Evolutionary conservation across 2,797 vertebrate genomes (phyloP).

Genomic region (Cossypha caffra): DNA sequence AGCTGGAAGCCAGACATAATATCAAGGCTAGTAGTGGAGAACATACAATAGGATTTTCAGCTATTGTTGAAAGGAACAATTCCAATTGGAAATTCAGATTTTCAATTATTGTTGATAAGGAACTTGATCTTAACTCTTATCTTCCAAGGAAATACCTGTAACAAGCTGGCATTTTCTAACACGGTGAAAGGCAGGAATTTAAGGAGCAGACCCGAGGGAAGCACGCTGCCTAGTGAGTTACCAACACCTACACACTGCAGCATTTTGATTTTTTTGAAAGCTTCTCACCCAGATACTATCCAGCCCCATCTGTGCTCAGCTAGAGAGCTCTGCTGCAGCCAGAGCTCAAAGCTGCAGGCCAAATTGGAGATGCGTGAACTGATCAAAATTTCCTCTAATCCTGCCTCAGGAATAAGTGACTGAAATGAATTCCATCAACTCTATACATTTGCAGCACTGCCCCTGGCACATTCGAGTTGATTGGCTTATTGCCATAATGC

Average conservation of each 20-base stretch:
- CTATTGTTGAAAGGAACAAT: too few species aligned
- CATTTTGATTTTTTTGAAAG: conserved; percentile 38
- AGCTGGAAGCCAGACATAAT: neutral
- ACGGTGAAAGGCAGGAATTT: neutral
- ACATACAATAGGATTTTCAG: neutral
- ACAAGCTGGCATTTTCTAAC: neutral
- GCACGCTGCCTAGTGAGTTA: conserved; percentile 2
- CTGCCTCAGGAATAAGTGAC: conserved; percentile 37
- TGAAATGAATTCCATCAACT: conserved; percentile 57
- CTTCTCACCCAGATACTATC: conserved; percentile 39
- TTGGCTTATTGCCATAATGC: conserved; percentile 54
- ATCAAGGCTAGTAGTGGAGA: neutral
- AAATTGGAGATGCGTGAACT: conserved; percentile 46
- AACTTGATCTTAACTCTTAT: neutral
- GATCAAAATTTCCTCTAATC: conserved; percentile 55
- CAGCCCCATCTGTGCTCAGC: conserved; percentile 53
- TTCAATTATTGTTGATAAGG: neutral
- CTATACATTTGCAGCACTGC: conserved; percentile 16
- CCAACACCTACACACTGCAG: conserved; percentile 36
- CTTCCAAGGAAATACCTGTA: conserved; percentile 14
- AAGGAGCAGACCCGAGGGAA: conserved; percentile 3
- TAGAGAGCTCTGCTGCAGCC: conserved; percentile 49
- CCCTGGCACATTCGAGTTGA: neutral
- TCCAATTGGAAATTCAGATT: too few species aligned
- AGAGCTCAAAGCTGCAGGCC: conserved; percentile 55